Conservation (phyloP, 2,113 vertebrate genomes). For the Theropithecus gelada region DNA sequence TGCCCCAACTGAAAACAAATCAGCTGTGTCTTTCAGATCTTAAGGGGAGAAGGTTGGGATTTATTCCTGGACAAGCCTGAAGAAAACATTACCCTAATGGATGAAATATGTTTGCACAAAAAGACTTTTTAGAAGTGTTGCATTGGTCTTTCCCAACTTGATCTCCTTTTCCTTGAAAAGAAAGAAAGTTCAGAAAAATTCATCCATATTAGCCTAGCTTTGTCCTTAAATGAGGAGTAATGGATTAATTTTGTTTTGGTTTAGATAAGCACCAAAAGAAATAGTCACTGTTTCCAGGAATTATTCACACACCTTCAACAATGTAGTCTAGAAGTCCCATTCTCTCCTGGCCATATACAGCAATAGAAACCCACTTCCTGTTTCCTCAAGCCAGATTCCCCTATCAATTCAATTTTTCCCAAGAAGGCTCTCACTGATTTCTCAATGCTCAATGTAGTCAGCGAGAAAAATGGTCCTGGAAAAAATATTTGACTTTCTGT, state of each 20-base stretch:
- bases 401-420: slow-evolving; percentile 47
- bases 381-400: slow-evolving; percentile 55
- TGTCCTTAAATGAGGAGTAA: not conserved
- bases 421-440: slow-evolving; percentile 60
- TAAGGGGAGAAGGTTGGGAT: slow-evolving; percentile 65
- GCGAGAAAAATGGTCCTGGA: slow-evolving; percentile 57
- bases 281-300: not conserved
- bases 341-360: not conserved
- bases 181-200: not conserved
- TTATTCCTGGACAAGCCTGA: slow-evolving; percentile 72
- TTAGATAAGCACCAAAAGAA: not conserved
- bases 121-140: slow-evolving; percentile 55
- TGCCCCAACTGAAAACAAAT: slow-evolving; percentile 74
- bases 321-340: not conserved
- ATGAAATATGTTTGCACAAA: slow-evolving; percentile 64
- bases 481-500: slow-evolving; percentile 67
- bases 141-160: slow-evolving; percentile 30
- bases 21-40: slow-evolving; percentile 64
- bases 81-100: slow-evolving; percentile 72
- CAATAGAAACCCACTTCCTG: slow-evolving; percentile 61
- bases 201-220: not conserved
- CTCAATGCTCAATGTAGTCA: slow-evolving; percentile 52
- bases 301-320: not conserved
- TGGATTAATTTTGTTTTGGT: not conserved
- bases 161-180: slow-evolving; percentile 42